A percentile compares a stretch with the other conserved stretches of the same genome.
phyloP scores from a whole-genome alignment of 2,113 vertebrate species.

The Sapajus apella region DNA sequence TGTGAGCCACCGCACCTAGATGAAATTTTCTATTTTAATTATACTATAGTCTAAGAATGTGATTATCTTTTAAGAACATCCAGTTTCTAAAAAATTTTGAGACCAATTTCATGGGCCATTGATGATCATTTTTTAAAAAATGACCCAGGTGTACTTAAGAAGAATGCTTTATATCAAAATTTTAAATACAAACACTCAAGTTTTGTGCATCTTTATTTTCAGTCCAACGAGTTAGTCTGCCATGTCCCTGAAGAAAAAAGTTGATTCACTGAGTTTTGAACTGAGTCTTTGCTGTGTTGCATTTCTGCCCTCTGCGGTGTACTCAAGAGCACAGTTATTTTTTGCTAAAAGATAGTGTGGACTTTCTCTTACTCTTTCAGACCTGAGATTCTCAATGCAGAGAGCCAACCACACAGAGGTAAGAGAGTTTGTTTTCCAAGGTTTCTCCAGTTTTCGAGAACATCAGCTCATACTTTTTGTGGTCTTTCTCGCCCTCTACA shows the following conservation, averaged over 20 bases:
- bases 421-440: conserved; percentile 61
- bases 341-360: neutral
- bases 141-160: neutral
- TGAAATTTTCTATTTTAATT: neutral
- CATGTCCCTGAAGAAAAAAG: neutral
- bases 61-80: neutral
- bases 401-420: conserved; percentile 40
- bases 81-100: neutral
- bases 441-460: conserved; percentile 55
- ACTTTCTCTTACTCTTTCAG: conserved; percentile 23
- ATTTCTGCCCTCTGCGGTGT: neutral
- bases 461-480: conserved; percentile 27
- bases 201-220: neutral
- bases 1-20: too few species aligned
- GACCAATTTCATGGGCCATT: neutral
- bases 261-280: neutral
- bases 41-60: neutral
- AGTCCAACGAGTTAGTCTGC: neutral
- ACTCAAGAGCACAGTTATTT: neutral
- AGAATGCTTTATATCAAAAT: neutral
- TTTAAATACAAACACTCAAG: neutral
- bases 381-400: neutral
- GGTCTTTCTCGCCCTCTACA: conserved; percentile 51
- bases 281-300: neutral
- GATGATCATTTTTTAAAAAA: neutral